Conservation (phyloP, 2,888 invertebrate genomes). For the Schizotus pectinicornis region DNA sequence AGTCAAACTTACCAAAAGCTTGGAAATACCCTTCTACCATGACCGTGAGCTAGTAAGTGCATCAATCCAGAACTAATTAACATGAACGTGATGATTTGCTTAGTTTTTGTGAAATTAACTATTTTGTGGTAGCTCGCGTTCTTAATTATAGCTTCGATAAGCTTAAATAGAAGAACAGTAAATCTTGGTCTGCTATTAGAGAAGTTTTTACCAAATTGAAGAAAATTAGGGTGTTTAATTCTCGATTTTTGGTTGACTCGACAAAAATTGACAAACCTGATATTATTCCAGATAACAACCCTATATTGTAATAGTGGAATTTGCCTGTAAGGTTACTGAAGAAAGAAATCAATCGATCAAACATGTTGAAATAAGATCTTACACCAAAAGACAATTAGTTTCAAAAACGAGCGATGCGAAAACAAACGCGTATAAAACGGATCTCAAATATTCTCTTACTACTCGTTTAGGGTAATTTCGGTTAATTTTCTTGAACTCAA, state of each 20-base stretch:
- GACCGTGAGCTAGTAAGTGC: slow-evolving; percentile 37
- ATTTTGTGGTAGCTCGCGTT: slow-evolving; percentile 31
- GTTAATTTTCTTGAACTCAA: slow-evolving; percentile 62
- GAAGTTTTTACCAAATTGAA: slow-evolving; percentile 18
- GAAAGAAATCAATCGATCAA: slow-evolving; percentile 13
- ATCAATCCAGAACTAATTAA: slow-evolving; percentile 38
- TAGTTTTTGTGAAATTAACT: slow-evolving; percentile 30
- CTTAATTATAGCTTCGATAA: slow-evolving; percentile 37
- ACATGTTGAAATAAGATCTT: slow-evolving; percentile 35
- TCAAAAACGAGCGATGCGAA: slow-evolving; percentile 62
- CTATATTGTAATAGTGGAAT: slow-evolving; percentile 38
- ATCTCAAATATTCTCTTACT: slow-evolving; percentile 60
- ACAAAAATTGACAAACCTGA: slow-evolving; percentile 43
- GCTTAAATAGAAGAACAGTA: slow-evolving; percentile 35
- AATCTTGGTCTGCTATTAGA: neutral
- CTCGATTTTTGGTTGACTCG: slow-evolving; percentile 43
- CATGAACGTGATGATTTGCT: slow-evolving; percentile 43
- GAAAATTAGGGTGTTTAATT: slow-evolving; percentile 43
- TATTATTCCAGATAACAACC: slow-evolving; percentile 39
- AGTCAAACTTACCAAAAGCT: slow-evolving; percentile 40
- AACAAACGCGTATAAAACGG: slow-evolving; percentile 61
- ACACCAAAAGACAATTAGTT: slow-evolving; percentile 64
- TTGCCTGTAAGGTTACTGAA: slow-evolving; percentile 37
- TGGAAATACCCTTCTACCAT: slow-evolving; percentile 17
- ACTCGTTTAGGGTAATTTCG: slow-evolving; percentile 61